Percentiles rank a stretch among this genome's conserved stretches.
Evolutionary conservation across 2,113 vertebrate genomes (phyloP).

Genomic region (Scomber scombrus): DNA sequence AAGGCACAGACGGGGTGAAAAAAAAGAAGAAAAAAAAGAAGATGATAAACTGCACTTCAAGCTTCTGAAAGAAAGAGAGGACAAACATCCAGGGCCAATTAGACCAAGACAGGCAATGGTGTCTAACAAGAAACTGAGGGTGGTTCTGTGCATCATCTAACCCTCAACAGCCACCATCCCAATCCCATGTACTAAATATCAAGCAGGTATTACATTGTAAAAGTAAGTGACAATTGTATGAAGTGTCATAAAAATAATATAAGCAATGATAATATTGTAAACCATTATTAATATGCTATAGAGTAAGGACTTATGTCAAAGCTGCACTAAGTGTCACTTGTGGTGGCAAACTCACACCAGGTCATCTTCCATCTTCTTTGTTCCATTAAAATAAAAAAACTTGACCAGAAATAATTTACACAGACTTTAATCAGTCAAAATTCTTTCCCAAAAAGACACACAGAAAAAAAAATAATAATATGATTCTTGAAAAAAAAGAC

Average conservation of each 20-base stretch:
- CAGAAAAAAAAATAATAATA: too few species aligned
- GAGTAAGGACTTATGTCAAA: not conserved
- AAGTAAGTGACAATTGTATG: not conserved
- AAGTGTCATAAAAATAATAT: not conserved
- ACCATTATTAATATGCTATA: too few species aligned
- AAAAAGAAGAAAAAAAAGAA: constrained; percentile 8
- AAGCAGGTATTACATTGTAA: not conserved
- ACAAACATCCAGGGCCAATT: constrained; percentile 56
- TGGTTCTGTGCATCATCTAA: constrained; percentile 5
- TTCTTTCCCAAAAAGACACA: too few species aligned
- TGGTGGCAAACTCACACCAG: too few species aligned
- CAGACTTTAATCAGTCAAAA: too few species aligned
- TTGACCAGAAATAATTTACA: too few species aligned
- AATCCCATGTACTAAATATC: not conserved
- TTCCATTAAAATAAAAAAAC: too few species aligned
- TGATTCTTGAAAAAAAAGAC: too few species aligned
- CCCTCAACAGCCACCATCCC: not conserved
- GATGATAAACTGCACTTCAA: constrained; percentile 50
- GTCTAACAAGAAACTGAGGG: constrained; percentile 17
- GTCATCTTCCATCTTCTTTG: too few species aligned
- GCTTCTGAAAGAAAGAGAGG: constrained; percentile 42
- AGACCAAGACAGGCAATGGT: constrained; percentile 28
- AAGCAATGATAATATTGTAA: not conserved
- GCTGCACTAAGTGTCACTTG: not conserved
- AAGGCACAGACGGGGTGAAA: constrained; percentile 47